Evolutionary conservation across 2,113 vertebrate species (phyloP), one percentile per base, ranked within the genome.

Genomic region (Eclectus roratus): DNA sequence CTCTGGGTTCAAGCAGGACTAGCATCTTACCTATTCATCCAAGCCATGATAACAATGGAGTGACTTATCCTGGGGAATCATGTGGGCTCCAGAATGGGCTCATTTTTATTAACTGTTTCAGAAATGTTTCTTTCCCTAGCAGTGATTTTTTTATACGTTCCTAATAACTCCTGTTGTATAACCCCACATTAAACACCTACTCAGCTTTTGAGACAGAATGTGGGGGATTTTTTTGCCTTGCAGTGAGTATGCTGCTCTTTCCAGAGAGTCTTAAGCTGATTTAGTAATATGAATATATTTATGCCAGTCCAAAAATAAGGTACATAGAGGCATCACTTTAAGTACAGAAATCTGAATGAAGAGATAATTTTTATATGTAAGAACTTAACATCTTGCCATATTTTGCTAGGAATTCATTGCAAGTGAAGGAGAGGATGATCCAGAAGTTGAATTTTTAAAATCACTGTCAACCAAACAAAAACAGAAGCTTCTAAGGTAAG

Each of bases 361-460:
- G 23, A 10, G 9, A 10, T 18, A 52, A 8, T 61, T 71, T 93
- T 84, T 91, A 19, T 80, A 15, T 31, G 1, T 52, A 68, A 52
- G 20, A 71, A 49, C 28, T 25, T 63, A 58, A 71, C 31, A 58
- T 64, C 43, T 43, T 90, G 31, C n/a, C 52, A 17, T 10, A 10
- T 93, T 93, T 92, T 91, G 55, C 17, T 89, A 99, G 99, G 99
- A 98, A 60, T 99, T 98, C 94, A 98, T 99, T 81, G 99, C 98
- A 91, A 99, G 99, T 95, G 99, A 99, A 44, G 99, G 98, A 88
- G 99, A 99, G 74, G 99, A 99, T 9, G 99, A 99, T 97, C 99
- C 99, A 44, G 99, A 99, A 97, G 98, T 99, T 44, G 99, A 99
- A 95, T 99, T 99, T 98, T 97, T 99, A 93, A 99, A 99, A 96